Evolutionary conservation across 2,113 vertebrate genomes (phyloP).

Genomic region (Rhineura floridana): DNA sequence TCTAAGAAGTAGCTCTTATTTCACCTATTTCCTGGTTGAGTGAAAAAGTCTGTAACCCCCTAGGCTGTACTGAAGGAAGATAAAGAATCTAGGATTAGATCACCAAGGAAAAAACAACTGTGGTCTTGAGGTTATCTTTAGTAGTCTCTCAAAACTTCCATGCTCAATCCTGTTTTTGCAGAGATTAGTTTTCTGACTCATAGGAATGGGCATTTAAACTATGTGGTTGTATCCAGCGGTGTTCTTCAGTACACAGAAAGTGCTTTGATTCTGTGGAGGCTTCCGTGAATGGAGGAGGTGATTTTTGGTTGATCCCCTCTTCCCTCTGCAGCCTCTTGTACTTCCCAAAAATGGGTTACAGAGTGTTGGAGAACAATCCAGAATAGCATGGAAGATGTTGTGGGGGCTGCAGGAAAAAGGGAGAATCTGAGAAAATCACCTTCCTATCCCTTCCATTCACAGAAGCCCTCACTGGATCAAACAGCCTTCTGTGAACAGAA

Average conservation of each 20-base stretch:
- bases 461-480: too few relatives aligned
- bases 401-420: too few relatives aligned
- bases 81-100: neutral
- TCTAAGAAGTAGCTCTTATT: neutral
- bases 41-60: neutral
- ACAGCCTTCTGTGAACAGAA: too few relatives aligned
- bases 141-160: fast-evolving
- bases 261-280: neutral
- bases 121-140: neutral
- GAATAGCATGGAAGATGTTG: neutral
- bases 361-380: too few relatives aligned
- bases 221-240: neutral
- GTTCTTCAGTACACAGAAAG: neutral
- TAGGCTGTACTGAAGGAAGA: neutral
- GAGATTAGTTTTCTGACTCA: neutral
- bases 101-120: neutral
- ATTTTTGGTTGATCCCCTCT: neutral
- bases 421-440: too few relatives aligned
- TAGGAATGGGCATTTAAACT: neutral
- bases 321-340: neutral
- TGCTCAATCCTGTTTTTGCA: neutral
- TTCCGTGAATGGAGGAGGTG: neutral
- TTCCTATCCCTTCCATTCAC: too few relatives aligned
- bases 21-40: neutral
- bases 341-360: too few relatives aligned